Percentiles rank a stretch among this genome's conserved stretches.
phyloP scores from a whole-genome alignment of 2,888 invertebrate species.

The Clusia tigrina region DNA sequence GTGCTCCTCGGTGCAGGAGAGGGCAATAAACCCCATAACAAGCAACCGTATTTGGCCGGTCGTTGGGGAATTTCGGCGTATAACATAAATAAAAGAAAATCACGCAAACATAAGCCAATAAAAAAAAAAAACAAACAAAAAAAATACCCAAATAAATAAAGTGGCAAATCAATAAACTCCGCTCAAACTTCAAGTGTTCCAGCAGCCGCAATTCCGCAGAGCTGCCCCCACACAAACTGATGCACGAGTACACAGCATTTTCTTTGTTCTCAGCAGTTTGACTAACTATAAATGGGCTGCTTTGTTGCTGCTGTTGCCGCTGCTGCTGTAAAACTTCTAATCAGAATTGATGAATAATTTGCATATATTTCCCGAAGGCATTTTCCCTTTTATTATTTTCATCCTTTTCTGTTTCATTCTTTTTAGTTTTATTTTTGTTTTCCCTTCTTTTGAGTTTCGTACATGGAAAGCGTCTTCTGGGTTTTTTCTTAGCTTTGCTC shows the following conservation, averaged over 20 bases:
- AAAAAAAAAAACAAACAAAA: conserved; percentile 10
- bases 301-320: conserved; percentile 21
- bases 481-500: conserved; percentile 30
- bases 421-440: conserved; percentile 45
- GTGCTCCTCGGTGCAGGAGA: not conserved
- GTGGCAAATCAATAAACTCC: conserved; percentile 27
- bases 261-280: conserved; percentile 26
- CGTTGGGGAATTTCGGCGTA: conserved; percentile 17
- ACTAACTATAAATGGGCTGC: too few relatives aligned
- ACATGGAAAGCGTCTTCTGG: conserved; percentile 18
- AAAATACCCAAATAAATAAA: conserved; percentile 14
- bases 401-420: conserved; percentile 49
- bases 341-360: conserved; percentile 63
- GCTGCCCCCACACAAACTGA: not conserved
- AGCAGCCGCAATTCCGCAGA: not conserved
- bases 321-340: conserved; percentile 50
- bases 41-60: conserved; percentile 17
- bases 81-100: not conserved
- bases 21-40: conserved; percentile 17
- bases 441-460: conserved; percentile 14
- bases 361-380: conserved; percentile 56
- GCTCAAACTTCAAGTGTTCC: conserved; percentile 15
- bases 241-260: not conserved
- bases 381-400: conserved; percentile 39
- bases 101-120: not conserved